These are phyloP conservation scores for Cololabis saira DNA, from an alignment of 2,113 vertebrate species.

Conservation along the genomic window DNA sequence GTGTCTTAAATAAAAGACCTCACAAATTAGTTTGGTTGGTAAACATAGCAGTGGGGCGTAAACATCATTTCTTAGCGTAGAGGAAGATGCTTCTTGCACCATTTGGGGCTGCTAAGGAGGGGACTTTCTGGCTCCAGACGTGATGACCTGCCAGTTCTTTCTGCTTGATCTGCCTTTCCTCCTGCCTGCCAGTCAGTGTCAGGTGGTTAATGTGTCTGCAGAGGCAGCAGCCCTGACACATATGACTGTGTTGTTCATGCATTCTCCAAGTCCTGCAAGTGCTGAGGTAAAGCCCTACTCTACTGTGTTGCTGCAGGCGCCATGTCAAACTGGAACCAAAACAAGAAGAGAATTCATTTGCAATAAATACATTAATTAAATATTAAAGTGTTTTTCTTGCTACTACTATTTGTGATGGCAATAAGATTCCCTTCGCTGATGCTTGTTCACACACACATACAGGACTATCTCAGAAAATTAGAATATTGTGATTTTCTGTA, in stretches of 20 bases:
- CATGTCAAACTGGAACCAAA: neutral
- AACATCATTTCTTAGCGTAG: neutral
- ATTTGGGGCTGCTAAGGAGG: conserved; percentile 6
- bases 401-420: neutral
- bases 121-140: conserved; percentile 2
- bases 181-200: conserved; percentile 56
- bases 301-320: conserved; percentile 21
- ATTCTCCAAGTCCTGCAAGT: conserved; percentile 39
- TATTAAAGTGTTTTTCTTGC: neutral
- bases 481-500: too few relatives aligned
- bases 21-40: too few relatives aligned
- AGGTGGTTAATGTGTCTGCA: conserved; percentile 46
- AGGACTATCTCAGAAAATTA: too few relatives aligned
- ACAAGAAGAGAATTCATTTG: neutral
- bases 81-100: neutral
- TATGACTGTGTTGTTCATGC: conserved; percentile 40
- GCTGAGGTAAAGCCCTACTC: conserved; percentile 51
- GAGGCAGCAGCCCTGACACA: conserved; percentile 39
- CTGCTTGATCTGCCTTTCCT: conserved; percentile 59
- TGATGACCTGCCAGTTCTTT: conserved; percentile 32
- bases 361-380: neutral
- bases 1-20: too few relatives aligned
- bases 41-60: too few relatives aligned
- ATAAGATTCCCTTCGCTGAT: too few relatives aligned
- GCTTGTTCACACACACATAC: too few relatives aligned